Conservation (phyloP, 2,888 invertebrate species). For the Eupithecia vulgata region DNA sequence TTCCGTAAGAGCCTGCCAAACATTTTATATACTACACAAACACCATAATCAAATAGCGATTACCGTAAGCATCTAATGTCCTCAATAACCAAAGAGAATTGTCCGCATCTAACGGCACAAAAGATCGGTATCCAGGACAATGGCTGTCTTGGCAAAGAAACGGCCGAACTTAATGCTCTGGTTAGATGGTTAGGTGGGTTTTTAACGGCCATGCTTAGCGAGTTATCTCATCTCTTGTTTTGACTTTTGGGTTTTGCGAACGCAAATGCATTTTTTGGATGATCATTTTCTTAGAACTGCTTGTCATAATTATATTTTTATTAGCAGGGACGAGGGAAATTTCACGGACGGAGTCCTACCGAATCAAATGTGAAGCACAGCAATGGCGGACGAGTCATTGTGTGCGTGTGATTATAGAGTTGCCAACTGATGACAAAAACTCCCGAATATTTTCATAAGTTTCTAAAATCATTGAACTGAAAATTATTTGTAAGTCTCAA, state of each 20-base stretch:
- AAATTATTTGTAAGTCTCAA: no score
- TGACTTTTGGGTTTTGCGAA: background rate
- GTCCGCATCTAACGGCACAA: slow-evolving; percentile 46
- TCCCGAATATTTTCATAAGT: no score
- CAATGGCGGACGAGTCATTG: no score
- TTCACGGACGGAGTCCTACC: no score
- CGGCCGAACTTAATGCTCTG: slow-evolving; percentile 51
- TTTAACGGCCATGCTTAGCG: slow-evolving; percentile 50
- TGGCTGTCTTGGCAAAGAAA: slow-evolving; percentile 48
- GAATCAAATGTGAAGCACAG: no score
- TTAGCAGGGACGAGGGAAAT: no score
- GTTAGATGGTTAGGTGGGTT: slow-evolving; percentile 42
- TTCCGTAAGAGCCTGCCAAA: background rate
- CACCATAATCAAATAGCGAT: slow-evolving; percentile 15
- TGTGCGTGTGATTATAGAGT: no score
- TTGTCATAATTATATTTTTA: background rate
- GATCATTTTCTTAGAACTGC: background rate
- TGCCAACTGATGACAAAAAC: no score
- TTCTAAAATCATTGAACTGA: no score
- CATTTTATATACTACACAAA: slow-evolving; percentile 9
- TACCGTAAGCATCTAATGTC: slow-evolving; percentile 18
- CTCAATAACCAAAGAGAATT: slow-evolving; percentile 22
- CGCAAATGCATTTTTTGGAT: background rate
- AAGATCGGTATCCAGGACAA: slow-evolving; percentile 49
- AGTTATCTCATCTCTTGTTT: slow-evolving; percentile 42